Evolutionary conservation across 2,888 invertebrate species (phyloP).

Genomic region (Tetheella fluctuosa): DNA sequence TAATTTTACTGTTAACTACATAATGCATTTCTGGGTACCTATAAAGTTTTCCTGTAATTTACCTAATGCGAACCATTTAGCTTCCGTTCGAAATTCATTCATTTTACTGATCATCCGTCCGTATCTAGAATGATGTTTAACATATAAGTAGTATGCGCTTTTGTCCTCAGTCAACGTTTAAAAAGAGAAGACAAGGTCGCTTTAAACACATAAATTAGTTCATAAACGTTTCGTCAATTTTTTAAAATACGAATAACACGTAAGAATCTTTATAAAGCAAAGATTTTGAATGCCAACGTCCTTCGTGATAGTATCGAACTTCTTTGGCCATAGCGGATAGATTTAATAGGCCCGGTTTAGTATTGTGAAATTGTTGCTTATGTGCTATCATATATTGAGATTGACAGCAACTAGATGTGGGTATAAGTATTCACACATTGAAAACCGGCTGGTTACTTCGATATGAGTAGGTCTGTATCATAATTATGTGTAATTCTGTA

Average conservation of each 20-base stretch:
- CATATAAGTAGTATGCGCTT: not conserved
- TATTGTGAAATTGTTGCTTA: conserved; percentile 1
- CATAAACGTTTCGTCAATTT: not conserved
- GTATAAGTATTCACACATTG: not conserved
- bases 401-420: not conserved
- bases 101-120: not conserved
- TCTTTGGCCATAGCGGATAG: not conserved
- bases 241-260: not conserved
- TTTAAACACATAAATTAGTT: not conserved
- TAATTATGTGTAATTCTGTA: not conserved
- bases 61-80: too few relatives aligned
- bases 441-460: not conserved
- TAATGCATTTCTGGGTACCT: too few relatives aligned
- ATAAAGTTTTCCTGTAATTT: too few relatives aligned
- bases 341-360: conserved; percentile 4
- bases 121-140: not conserved
- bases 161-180: not conserved
- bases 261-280: not conserved
- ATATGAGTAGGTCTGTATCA: not conserved
- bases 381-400: not conserved
- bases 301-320: not conserved
- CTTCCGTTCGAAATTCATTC: too few relatives aligned
- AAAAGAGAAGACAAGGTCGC: not conserved
- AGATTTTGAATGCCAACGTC: not conserved
- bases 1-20: too few relatives aligned